These are phyloP conservation scores for Zenarchopterus dispar DNA, from an alignment of 2,797 vertebrate species.

Conservation along the genomic window DNA sequence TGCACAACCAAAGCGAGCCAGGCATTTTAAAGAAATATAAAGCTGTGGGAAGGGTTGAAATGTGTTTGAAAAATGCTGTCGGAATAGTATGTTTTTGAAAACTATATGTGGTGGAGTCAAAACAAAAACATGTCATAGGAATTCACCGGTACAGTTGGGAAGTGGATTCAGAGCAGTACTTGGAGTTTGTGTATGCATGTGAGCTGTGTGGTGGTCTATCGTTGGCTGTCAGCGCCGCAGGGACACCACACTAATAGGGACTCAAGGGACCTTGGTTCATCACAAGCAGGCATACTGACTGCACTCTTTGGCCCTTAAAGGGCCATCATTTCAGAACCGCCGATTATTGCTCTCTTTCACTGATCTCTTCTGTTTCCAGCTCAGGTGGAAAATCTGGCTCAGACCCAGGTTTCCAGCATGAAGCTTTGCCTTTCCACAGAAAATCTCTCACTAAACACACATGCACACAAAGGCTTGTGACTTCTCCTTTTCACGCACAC, in stretches of 20 bases:
- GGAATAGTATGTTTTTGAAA: slow-evolving; percentile 54
- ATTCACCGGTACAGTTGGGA: slow-evolving; percentile 26
- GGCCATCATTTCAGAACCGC: slow-evolving; percentile 66
- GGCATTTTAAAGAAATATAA: slow-evolving; percentile 8
- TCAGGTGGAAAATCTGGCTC: slow-evolving; percentile 75
- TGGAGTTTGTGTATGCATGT: slow-evolving; percentile 47
- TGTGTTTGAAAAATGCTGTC: slow-evolving; percentile 45
- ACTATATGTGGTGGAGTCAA: slow-evolving; percentile 30
- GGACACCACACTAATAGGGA: slow-evolving; percentile 84
- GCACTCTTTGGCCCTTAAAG: slow-evolving; percentile 73
- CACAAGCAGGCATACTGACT: slow-evolving; percentile 68
- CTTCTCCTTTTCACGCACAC: slow-evolving; percentile 62
- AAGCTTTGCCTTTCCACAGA: slow-evolving; percentile 38
- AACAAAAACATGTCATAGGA: slow-evolving; percentile 53
- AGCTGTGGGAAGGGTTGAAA: slow-evolving; percentile 13
- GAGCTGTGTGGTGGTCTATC: slow-evolving; percentile 68
- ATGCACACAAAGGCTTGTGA: slow-evolving; percentile 52
- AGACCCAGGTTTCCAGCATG: slow-evolving; percentile 62
- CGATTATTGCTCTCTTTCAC: slow-evolving; percentile 52
- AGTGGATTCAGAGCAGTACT: slow-evolving; percentile 36
- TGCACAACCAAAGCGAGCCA: slow-evolving; percentile 28
- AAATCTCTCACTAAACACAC: slow-evolving; percentile 35
- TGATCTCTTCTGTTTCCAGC: slow-evolving; percentile 53
- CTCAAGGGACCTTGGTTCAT: slow-evolving; percentile 75
- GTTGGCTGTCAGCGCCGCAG: slow-evolving; percentile 83